phyloP scores from a whole-genome alignment of 2,888 invertebrate species.

The Escarpia spicata region DNA sequence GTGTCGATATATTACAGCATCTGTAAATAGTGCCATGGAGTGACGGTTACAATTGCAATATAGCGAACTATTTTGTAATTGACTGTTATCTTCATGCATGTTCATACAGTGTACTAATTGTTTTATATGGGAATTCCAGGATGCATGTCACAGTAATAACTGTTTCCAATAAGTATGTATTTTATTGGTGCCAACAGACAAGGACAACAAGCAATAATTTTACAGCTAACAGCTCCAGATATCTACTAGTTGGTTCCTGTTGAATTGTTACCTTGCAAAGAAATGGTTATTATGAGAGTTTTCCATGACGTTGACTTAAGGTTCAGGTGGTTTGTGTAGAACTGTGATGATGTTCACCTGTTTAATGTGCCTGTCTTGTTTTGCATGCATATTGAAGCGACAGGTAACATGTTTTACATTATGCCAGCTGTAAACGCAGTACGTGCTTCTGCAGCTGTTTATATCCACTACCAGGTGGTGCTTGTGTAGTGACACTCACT shows the following conservation, averaged over 20 bases:
- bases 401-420: conserved; percentile 4
- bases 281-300: too few species aligned
- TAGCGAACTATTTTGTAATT: neutral
- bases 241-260: neutral
- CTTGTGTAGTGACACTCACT: neutral
- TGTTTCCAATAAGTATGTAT: neutral
- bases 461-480: neutral
- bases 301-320: too few species aligned
- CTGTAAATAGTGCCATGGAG: neutral
- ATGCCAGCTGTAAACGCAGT: conserved; percentile 1
- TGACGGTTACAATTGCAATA: neutral
- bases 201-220: neutral
- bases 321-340: neutral
- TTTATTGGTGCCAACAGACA: neutral
- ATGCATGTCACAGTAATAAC: neutral
- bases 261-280: too few species aligned
- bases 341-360: neutral
- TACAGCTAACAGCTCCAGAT: neutral
- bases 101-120: neutral
- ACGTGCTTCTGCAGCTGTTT: neutral
- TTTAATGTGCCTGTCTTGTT: conserved; percentile 11
- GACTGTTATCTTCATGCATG: neutral
- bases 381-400: conserved; percentile 10
- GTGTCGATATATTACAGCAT: neutral
- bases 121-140: neutral